Evolutionary conservation across 2,113 vertebrate genomes (phyloP).

Genomic region (Helogale parvula): DNA sequence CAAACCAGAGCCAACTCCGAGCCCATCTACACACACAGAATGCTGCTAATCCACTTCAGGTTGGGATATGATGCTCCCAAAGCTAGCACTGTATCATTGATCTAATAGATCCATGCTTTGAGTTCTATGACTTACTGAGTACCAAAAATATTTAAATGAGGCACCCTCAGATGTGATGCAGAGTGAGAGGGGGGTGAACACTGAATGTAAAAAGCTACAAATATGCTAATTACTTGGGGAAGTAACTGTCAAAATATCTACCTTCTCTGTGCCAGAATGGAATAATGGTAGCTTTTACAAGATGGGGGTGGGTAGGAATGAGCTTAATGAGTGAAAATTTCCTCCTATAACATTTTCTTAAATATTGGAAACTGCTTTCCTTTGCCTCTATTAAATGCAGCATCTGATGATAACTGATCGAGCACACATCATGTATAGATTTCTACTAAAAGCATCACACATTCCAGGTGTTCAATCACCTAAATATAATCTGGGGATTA

Average conservation of each 20-base stretch:
- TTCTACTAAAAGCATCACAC: conserved; percentile 40
- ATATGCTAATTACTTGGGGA: neutral
- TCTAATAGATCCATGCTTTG: neutral
- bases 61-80: neutral
- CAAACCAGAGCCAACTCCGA: neutral
- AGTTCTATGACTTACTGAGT: neutral
- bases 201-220: neutral
- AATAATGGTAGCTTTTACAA: neutral
- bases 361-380: neutral
- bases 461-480: neutral
- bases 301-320: neutral
- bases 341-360: neutral
- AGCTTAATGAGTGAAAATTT: conserved; percentile 7
- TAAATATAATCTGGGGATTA: conserved; percentile 10
- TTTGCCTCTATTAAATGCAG: neutral
- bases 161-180: neutral
- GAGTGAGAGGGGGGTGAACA: neutral
- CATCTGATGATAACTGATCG: neutral
- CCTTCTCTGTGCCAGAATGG: neutral
- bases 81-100: too few species aligned
- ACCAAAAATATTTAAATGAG: neutral
- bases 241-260: neutral
- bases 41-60: too few species aligned
- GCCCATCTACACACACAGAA: neutral
- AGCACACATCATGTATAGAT: neutral